These are phyloP conservation scores for Apotomis capreana DNA, from an alignment of 2,888 invertebrate species.

Conservation along the genomic window DNA sequence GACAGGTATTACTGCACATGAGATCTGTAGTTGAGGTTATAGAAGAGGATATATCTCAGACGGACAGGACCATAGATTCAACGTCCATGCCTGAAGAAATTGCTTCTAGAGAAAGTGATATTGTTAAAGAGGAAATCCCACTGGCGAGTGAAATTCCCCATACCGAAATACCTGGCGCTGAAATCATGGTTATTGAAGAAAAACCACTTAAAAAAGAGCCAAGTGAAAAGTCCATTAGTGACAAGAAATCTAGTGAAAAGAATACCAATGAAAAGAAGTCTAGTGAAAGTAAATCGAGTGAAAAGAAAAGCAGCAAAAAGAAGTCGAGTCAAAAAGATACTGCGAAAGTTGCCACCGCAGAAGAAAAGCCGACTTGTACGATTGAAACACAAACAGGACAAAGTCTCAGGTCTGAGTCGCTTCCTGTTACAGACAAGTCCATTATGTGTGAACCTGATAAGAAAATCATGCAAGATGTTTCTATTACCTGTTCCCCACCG, in stretches of 20 bases:
- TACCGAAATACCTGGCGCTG: constrained; percentile 33
- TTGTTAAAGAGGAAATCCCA: constrained; percentile 51
- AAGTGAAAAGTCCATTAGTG: constrained; percentile 5
- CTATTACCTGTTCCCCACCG: constrained; percentile 79
- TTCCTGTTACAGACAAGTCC: constrained; percentile 73
- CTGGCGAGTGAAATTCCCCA: constrained; percentile 44
- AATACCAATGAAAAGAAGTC: constrained; percentile 53
- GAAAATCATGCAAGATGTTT: constrained; percentile 75
- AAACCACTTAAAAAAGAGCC: not conserved
- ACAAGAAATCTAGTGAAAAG: constrained; percentile 47
- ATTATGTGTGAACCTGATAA: constrained; percentile 69
- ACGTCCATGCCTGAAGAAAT: constrained; percentile 89
- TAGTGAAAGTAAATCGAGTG: constrained; percentile 15
- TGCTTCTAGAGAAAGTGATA: constrained; percentile 64
- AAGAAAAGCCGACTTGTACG: constrained; percentile 56
- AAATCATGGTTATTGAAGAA: not conserved
- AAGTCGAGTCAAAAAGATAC: constrained; percentile 25
- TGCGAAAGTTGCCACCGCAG: constrained; percentile 46
- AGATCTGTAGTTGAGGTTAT: constrained; percentile 65
- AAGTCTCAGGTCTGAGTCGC: constrained; percentile 79
- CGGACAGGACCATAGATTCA: constrained; percentile 86
- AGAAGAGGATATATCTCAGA: constrained; percentile 80
- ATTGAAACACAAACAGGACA: constrained; percentile 88
- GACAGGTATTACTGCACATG: constrained; percentile 73
- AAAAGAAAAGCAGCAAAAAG: constrained; percentile 41